phyloP scores from a whole-genome alignment of 2,113 vertebrate species.

The Pithys albifrons region DNA sequence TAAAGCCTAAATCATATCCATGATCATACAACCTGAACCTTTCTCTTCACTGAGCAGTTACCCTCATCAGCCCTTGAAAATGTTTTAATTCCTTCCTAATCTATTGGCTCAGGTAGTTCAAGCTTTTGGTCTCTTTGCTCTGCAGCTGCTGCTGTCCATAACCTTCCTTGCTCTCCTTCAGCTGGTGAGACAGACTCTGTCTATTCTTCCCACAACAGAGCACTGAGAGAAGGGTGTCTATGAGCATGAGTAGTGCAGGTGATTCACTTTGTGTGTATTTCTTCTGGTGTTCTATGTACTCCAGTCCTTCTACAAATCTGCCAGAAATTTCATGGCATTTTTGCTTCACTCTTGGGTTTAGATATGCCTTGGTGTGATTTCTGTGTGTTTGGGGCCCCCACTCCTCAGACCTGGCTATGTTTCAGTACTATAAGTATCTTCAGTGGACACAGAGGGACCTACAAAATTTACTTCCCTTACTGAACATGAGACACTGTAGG shows the following conservation, averaged over 20 bases:
- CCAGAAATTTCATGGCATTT: not conserved
- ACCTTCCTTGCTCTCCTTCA: not conserved
- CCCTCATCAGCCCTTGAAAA: not conserved
- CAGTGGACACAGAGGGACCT: not conserved
- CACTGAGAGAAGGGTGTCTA: not conserved
- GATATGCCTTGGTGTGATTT: not conserved
- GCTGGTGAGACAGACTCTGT: not conserved
- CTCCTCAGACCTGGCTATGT: not conserved
- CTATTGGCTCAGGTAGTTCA: not conserved
- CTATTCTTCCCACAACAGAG: not conserved
- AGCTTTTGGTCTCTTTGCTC: not conserved
- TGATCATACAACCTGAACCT: not conserved
- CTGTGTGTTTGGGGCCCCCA: not conserved
- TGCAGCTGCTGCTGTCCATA: not conserved
- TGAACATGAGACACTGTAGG: not conserved
- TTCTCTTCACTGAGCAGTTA: not conserved
- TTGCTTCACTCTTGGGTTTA: accelerated
- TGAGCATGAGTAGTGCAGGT: not conserved
- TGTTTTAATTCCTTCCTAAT: not conserved
- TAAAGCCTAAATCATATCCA: not conserved
- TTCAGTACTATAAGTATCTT: not conserved
- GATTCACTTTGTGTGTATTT: not conserved
- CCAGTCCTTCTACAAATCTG: not conserved
- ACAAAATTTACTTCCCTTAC: not conserved
- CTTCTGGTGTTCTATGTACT: not conserved